Evolutionary conservation across 2,113 vertebrate genomes (phyloP).

Genomic region (Leptosomus discolor): DNA sequence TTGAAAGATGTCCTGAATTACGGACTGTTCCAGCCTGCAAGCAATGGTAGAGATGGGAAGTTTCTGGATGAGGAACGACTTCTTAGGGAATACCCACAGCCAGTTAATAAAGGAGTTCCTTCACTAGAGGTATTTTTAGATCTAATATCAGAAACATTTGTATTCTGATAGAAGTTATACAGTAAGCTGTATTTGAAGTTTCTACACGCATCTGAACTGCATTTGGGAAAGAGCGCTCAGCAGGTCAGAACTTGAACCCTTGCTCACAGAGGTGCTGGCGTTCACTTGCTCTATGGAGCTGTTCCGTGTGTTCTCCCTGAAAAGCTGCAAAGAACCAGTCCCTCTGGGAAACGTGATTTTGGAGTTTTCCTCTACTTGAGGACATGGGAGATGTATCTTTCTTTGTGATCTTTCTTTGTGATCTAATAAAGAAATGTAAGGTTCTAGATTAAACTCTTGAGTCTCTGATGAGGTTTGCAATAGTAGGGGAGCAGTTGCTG

Average conservation of each 20-base stretch:
- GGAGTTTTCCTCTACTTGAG: not conserved
- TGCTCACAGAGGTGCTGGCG: not conserved
- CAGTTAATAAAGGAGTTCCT: slow-evolving; percentile 83
- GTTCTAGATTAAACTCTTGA: not conserved
- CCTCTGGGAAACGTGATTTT: not conserved
- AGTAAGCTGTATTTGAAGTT: not conserved
- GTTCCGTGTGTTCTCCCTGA: not conserved
- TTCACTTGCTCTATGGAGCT: not conserved
- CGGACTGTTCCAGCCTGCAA: slow-evolving; percentile 91
- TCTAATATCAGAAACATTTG: not conserved
- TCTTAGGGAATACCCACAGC: slow-evolving; percentile 89
- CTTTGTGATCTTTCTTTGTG: no score
- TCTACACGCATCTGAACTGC: not conserved
- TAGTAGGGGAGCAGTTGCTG: not conserved
- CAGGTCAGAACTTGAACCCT: not conserved
- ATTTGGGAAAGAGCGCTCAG: not conserved
- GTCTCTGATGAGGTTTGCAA: not conserved
- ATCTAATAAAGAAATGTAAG: not conserved
- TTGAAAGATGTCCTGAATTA: slow-evolving; percentile 95
- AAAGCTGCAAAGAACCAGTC: not conserved
- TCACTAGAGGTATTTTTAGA: slow-evolving; percentile 83
- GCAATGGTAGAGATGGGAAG: slow-evolving; percentile 85
- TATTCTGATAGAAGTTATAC: not conserved
- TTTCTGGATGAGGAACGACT: slow-evolving; percentile 92
- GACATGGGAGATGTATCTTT: fast-evolving